phyloP scores from a whole-genome alignment of 2,797 vertebrate genomes.

The Eleutherodactylus coqui region DNA sequence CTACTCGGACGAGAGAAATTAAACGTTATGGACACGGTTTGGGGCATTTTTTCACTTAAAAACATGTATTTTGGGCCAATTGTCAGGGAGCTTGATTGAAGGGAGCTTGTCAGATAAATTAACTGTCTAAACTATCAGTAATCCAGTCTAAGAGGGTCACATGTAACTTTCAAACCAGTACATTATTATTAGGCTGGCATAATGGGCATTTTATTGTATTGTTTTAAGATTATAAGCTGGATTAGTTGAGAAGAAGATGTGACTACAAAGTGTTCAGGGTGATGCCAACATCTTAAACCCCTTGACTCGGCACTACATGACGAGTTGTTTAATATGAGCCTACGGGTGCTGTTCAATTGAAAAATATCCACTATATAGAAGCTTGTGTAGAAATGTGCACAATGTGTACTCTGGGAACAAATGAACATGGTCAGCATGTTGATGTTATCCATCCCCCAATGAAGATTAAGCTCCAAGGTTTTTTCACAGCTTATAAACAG shows the following conservation, averaged over 20 bases:
- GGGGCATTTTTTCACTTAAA: too few species aligned
- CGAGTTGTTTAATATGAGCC: not conserved
- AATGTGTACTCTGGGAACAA: not conserved
- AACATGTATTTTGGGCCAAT: too few species aligned
- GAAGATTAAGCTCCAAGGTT: conserved; percentile 31
- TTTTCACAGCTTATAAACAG: conserved; percentile 23
- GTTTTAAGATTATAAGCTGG: not conserved
- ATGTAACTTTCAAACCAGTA: not conserved
- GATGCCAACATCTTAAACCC: not conserved
- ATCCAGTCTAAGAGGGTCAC: too few species aligned
- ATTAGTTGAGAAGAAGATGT: not conserved
- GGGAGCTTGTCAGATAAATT: too few species aligned
- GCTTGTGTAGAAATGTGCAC: not conserved
- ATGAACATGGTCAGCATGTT: not conserved
- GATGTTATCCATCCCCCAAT: conserved; percentile 8
- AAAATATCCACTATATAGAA: not conserved
- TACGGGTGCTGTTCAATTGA: not conserved
- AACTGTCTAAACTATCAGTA: too few species aligned
- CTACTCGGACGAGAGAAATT: not conserved
- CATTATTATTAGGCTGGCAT: not conserved
- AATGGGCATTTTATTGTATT: not conserved
- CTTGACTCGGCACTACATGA: not conserved
- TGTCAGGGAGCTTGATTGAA: too few species aligned
- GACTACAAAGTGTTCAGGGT: not conserved
- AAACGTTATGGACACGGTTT: too few species aligned